phyloP scores from a whole-genome alignment of 2,797 vertebrate genomes.

The Meriones psammophilus region DNA sequence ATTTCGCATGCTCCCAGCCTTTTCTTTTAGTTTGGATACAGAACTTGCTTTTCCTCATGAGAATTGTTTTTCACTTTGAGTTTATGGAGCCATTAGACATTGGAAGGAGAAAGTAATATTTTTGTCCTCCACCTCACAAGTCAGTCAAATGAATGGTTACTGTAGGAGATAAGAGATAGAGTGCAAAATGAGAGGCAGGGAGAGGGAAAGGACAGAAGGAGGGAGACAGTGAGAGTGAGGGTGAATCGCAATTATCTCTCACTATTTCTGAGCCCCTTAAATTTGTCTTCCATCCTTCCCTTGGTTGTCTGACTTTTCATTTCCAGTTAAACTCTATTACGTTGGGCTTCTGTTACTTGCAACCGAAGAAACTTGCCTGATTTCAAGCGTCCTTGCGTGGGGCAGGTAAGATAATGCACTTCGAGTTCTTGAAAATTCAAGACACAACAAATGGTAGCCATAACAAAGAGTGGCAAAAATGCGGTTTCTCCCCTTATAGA shows the following conservation, averaged over 20 bases:
- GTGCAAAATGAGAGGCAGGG: too few relatives aligned
- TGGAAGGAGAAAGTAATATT: not conserved
- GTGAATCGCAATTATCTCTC: not conserved
- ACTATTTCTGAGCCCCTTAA: not conserved
- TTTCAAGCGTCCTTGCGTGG: not conserved
- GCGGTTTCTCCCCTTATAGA: not conserved
- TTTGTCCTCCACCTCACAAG: not conserved
- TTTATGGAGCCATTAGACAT: not conserved
- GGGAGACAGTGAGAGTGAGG: not conserved
- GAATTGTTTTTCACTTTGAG: not conserved
- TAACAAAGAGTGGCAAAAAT: constrained; percentile 3
- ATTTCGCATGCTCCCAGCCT: not conserved
- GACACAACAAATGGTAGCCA: not conserved
- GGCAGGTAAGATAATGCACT: not conserved
- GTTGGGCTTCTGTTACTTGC: constrained; percentile 6
- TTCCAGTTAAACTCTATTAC: not conserved
- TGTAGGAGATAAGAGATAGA: too few relatives aligned
- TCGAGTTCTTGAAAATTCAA: constrained; percentile 54
- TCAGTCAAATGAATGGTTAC: not conserved
- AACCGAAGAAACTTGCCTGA: not conserved
- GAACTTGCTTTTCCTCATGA: constrained; percentile 9
- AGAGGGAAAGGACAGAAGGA: not conserved
- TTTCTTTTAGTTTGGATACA: not conserved
- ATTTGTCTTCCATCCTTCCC: not conserved
- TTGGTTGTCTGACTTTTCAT: not conserved